Conservation (phyloP, 2,797 vertebrate species). For the Rhinoraja longicauda region DNA sequence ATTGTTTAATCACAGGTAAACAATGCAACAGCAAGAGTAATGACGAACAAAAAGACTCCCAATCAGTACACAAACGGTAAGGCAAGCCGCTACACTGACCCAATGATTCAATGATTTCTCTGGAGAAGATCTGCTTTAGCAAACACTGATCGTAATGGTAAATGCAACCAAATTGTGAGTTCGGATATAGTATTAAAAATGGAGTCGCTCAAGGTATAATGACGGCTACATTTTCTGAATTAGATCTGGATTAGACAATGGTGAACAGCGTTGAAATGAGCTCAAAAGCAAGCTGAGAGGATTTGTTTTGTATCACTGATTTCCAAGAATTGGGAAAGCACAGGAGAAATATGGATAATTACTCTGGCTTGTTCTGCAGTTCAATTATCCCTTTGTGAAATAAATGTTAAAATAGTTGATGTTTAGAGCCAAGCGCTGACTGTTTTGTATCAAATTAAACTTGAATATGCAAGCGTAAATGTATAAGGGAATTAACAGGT, state of each 20-base stretch:
- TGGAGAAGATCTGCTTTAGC: not conserved
- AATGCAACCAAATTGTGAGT: not conserved
- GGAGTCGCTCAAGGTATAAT: not conserved
- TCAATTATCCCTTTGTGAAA: not conserved
- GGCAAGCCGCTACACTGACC: conserved; percentile 42
- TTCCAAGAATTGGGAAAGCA: not conserved
- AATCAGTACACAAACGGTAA: conserved; percentile 89
- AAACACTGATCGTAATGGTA: not conserved
- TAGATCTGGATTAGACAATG: not conserved
- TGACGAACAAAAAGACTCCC: conserved; percentile 89
- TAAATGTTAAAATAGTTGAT: not conserved
- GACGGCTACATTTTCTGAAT: not conserved
- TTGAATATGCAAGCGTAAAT: not conserved
- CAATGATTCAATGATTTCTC: not conserved
- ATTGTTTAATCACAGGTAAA: conserved; percentile 70
- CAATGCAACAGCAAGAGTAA: conserved; percentile 87
- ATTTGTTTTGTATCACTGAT: not conserved
- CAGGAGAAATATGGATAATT: too few species aligned
- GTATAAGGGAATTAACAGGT: not conserved
- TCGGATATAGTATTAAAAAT: not conserved
- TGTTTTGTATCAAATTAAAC: conserved; percentile 15
- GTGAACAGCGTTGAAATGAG: not conserved
- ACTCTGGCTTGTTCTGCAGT: not conserved
- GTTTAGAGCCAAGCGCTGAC: not conserved
- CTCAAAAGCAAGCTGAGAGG: not conserved